Conservation (phyloP, 2,113 vertebrate genomes). For the Hyaena hyaena region DNA sequence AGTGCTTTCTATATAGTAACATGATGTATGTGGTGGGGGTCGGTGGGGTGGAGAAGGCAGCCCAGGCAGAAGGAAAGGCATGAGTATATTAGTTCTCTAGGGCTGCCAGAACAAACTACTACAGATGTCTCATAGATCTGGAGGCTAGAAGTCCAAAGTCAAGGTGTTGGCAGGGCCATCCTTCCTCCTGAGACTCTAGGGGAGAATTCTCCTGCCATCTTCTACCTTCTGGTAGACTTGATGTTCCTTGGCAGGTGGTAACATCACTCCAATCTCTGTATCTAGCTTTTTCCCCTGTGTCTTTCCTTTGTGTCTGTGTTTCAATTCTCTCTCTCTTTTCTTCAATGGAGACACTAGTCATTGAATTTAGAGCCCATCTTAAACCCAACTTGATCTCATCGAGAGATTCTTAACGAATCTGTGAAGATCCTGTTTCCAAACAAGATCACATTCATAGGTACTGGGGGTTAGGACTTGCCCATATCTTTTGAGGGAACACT, state of each 20-base stretch:
- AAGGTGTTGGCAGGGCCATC: neutral
- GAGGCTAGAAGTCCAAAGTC: neutral
- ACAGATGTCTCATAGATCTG: neutral
- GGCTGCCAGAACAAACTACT: neutral
- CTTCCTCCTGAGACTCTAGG: neutral
- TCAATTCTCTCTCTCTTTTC: neutral
- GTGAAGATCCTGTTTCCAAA: neutral
- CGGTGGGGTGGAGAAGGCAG: neutral
- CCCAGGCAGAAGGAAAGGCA: neutral
- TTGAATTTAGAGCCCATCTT: neutral
- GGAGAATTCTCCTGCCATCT: neutral
- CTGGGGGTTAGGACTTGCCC: too few relatives aligned
- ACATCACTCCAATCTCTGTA: neutral
- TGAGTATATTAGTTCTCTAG: neutral
- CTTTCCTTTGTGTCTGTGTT: neutral
- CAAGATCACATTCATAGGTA: neutral
- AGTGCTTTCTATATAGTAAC: neutral
- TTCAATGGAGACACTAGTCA: neutral
- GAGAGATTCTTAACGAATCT: neutral
- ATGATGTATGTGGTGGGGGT: neutral
- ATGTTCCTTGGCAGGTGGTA: neutral
- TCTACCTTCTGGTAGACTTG: neutral
- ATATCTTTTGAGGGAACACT: neutral
- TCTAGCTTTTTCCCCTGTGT: neutral
- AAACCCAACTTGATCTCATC: neutral